phyloP scores from a whole-genome alignment of 2,113 vertebrate species.

The Passer domesticus region DNA sequence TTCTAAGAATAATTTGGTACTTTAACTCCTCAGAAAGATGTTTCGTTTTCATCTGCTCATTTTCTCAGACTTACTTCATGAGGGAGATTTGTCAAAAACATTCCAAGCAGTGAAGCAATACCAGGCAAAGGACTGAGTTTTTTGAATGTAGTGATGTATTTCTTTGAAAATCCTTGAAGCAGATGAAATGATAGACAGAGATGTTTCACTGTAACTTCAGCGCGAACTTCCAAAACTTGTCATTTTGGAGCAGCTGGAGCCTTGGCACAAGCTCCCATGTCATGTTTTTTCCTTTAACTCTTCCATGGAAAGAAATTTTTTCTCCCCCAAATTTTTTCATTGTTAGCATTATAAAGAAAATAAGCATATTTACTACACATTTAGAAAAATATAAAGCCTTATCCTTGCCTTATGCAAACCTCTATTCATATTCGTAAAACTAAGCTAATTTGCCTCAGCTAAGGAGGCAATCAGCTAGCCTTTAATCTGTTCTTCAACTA shows the following conservation, averaged over 20 bases:
- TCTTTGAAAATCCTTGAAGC: not conserved
- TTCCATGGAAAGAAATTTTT: not conserved
- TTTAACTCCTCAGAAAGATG: not conserved
- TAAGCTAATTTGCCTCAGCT: not conserved
- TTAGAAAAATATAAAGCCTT: not conserved
- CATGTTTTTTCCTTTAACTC: not conserved
- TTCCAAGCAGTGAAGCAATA: slow-evolving; percentile 12
- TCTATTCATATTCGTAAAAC: not conserved
- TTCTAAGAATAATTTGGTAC: not conserved
- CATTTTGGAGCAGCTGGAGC: not conserved
- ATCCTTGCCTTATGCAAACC: not conserved
- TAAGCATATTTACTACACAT: not conserved
- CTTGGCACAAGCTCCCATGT: not conserved
- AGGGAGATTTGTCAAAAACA: not conserved
- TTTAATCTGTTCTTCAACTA: not conserved
- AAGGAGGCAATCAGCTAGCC: not conserved
- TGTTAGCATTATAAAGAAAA: not conserved
- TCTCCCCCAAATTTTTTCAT: not conserved
- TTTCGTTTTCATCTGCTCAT: not conserved
- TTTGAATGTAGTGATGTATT: not conserved
- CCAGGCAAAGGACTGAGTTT: not conserved
- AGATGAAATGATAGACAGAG: slow-evolving; percentile 2
- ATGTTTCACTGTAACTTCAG: not conserved
- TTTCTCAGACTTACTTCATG: not conserved
- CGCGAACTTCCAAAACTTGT: not conserved